A percentile compares a stretch with the other conserved stretches of the same genome.
Conservation (phyloP, 2,113 vertebrate genomes). For the Oreamnos americanus region DNA sequence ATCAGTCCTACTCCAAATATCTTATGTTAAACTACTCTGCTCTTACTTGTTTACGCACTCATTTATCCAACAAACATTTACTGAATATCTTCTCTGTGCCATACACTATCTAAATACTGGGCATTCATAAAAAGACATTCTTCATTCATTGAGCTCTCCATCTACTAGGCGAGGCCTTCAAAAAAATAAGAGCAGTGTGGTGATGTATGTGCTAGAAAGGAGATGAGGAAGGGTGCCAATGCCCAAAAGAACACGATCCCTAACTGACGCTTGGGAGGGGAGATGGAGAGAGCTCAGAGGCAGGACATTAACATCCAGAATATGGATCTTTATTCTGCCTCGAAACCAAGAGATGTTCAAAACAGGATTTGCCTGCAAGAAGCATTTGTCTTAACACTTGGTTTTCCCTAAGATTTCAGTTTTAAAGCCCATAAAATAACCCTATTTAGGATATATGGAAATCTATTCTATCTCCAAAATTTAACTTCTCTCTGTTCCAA, state of each 20-base stretch:
- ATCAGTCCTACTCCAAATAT: background rate
- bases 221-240: background rate
- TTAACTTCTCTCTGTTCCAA: background rate
- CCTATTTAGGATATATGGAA: background rate
- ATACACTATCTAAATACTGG: background rate
- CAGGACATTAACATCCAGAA: background rate
- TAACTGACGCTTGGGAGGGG: background rate
- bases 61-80: background rate
- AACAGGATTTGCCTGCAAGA: background rate
- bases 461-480: background rate
- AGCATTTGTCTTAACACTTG: background rate
- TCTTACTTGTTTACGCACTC: background rate
- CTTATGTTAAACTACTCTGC: background rate
- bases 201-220: background rate
- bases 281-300: background rate
- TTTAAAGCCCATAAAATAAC: background rate
- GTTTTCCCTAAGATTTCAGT: background rate
- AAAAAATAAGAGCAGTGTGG: background rate
- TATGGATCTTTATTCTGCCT: background rate
- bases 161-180: background rate
- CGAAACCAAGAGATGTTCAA: background rate
- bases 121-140: background rate
- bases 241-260: background rate
- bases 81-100: background rate
- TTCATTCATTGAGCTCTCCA: background rate